These are phyloP conservation scores for Linyphia triangularis DNA, from an alignment of 2,888 invertebrate species.

Conservation along the genomic window DNA sequence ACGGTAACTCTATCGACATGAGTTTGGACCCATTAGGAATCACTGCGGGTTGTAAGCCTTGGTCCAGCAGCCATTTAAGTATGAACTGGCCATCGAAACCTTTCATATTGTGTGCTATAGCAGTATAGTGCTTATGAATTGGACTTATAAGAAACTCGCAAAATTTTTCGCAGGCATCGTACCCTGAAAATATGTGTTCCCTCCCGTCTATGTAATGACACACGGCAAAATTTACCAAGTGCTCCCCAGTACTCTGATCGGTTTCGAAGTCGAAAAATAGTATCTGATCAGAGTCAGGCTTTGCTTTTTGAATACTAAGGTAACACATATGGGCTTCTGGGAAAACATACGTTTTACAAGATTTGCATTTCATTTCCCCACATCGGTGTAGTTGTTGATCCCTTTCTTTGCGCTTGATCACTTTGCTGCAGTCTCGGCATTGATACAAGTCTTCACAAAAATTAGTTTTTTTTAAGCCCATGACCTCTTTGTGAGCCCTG, in stretches of 20 bases:
- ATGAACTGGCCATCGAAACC: constrained; percentile 45
- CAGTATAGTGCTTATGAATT: background rate
- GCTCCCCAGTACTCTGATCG: constrained; percentile 30
- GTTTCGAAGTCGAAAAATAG: constrained; percentile 49
- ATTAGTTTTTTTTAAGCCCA: background rate
- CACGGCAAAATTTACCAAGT: constrained; percentile 38
- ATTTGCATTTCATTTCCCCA: background rate
- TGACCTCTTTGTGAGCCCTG: background rate
- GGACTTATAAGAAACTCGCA: constrained; percentile 10
- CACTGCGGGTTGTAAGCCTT: background rate
- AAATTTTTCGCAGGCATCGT: background rate
- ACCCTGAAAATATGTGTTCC: constrained; percentile 24
- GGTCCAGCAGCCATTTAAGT: background rate
- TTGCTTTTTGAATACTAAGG: background rate
- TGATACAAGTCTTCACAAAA: background rate
- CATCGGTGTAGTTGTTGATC: background rate
- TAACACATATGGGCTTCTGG: background rate
- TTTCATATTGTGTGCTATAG: constrained; percentile 36
- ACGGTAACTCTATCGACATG: background rate
- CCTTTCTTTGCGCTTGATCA: background rate
- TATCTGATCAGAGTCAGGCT: background rate
- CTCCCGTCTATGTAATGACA: background rate
- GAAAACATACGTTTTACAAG: background rate
- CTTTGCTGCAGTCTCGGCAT: background rate
- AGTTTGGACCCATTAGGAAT: constrained; percentile 29